A percentile compares a stretch with the other conserved stretches of the same genome.
Conservation (phyloP, 2,113 vertebrate species). For the Eulacestoma nigropectus region DNA sequence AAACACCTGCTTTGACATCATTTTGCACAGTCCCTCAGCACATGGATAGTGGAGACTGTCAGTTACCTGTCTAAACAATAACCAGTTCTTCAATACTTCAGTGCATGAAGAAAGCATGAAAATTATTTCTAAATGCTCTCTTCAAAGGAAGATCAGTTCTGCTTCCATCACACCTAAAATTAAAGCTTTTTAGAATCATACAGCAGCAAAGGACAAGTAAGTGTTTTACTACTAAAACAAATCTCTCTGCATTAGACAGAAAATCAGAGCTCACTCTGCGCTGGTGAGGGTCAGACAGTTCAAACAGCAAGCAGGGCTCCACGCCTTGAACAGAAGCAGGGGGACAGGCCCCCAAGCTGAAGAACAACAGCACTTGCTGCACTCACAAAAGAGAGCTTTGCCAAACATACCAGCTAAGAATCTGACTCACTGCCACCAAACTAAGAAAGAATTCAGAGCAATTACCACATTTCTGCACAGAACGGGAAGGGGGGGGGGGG, state of each 20-base stretch:
- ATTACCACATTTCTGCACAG: background rate
- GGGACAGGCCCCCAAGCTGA: background rate
- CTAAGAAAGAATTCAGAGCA: slow-evolving; percentile 2
- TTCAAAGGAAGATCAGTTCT: background rate
- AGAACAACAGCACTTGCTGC: background rate
- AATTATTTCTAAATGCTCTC: background rate
- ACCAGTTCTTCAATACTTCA: background rate
- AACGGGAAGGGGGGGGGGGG: background rate
- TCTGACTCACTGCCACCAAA: slow-evolving; percentile 14
- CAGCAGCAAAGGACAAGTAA: background rate
- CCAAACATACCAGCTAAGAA: slow-evolving; percentile 3
- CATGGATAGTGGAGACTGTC: rapidly evolving
- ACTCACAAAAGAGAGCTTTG: background rate
- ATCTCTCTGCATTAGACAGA: background rate
- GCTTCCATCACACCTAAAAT: background rate
- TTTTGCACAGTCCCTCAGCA: background rate
- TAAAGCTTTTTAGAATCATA: background rate
- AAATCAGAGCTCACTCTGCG: background rate
- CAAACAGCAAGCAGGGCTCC: background rate
- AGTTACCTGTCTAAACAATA: background rate
- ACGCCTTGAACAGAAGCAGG: background rate
- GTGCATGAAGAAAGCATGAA: background rate
- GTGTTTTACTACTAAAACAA: background rate
- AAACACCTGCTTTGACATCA: background rate
- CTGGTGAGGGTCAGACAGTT: background rate